Base-by-base conservation (phyloP, 1,140 invertebrate genomes). In the Theocolax elegans region DNA sequence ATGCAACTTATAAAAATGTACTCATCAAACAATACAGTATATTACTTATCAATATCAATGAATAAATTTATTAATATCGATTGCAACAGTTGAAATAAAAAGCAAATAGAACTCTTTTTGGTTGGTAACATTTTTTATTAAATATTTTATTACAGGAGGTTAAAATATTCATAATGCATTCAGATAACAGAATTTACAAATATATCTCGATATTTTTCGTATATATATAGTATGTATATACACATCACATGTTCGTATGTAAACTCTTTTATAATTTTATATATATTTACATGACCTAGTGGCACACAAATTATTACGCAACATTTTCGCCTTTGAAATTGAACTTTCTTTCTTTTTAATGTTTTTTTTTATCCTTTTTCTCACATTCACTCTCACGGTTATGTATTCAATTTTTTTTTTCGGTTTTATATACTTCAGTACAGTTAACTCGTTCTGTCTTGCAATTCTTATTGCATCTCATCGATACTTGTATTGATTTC, bases 111-210 rank as follows among this genome's bases (percentile, higher is more conserved):
- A n/a, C n/a, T n/a, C n/a, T n/a, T n/a, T 62, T 80, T 82, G 78
- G 77, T 76, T 79, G 80, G 80, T 83, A 81, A 83, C 79, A 80
- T 82, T 83, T 83, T 83, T 83, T 83, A 81, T 83, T 83, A 81
- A 83, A 83, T 84, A 80, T 82, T 83, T 83, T 79, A 84, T 84
- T 84, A 84, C 81, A 83, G 81, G 80, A 82, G 83, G 79, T 83
- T 84, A 84, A 84, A 83, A 83, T 84, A 84, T 84, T 77, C 74
- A 81, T 82, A 82, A 81, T 84, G 78, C 76, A 81, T 83, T 81
- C 76, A 78, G 74, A 81, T 83, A 83, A 84, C 83, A 84, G 83
- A 83, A 83, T 84, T 83, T 84, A 84, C 82, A 84, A 84, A 83
- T 83, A 82, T 84, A 83, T 84, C 75, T 82, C 80, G 81, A 82